Base-by-base conservation (phyloP, 2,888 invertebrate genomes). In the Axea sp. region DNA sequence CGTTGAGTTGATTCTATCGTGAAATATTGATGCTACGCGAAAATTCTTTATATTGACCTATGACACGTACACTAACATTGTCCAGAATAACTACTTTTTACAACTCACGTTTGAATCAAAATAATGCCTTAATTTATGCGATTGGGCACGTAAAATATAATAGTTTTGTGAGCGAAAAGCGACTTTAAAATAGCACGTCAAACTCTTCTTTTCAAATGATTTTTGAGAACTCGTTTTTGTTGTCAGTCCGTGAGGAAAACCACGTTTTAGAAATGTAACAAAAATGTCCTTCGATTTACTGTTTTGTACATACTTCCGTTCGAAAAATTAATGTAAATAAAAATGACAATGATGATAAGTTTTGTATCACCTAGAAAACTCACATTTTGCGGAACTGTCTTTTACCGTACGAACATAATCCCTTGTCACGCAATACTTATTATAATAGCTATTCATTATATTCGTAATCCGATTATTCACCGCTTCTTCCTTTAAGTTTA, bases 381-480 rank as follows among this genome's bases (percentile, higher is more conserved):
- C 31, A 19, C 51, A 65, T 30, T 47, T 33, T 51, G 31, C 19
- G 26, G 19, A 49, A 24, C 33, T 17, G 22, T 17, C 17, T 31
- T 43, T 59, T 33, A 8, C 37, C 17, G 28, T 30, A 22, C 51
- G 41, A 33, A 45, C 55, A 60, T 55, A 73, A 67, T 67, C 47
- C 62, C 43, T 33, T 43, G 62, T 49, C 73, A 68, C 55, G 73
- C 68, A 73, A 62, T 68, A 59, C 31, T 43, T 55, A 64, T 43
- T 64, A 64, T 72, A 67, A 73, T 55, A 41, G 33, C 39, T 41
- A 62, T 62, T 68, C 62, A 73, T 73, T 73, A 68, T 68, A 35
- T 55, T 68, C 47, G 33, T 73, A 73, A 68, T 73, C 68, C 55
- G 73, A 73, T 73, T 68, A 73, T 62, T 68, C 68, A 57, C 30